These are phyloP conservation scores for Periplaneta americana DNA, from an alignment of 1,140 invertebrate species.

Conservation along the genomic window DNA sequence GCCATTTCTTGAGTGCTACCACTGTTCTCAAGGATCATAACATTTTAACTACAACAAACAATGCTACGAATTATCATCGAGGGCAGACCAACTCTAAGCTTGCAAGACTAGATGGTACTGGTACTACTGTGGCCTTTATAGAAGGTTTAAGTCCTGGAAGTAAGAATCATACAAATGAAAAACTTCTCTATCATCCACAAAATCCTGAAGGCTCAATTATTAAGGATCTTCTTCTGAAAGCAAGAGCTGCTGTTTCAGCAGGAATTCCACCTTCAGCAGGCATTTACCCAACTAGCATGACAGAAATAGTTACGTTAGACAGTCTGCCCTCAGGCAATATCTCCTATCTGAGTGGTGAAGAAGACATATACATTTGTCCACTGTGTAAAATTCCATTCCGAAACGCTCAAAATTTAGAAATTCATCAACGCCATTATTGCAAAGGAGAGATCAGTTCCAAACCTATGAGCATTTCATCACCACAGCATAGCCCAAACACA, in stretches of 20 bases:
- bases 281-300: neutral
- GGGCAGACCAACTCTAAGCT: neutral
- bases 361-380: slow-evolving; percentile 42
- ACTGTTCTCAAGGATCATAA: neutral
- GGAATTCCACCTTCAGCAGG: neutral
- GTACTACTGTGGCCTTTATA: neutral
- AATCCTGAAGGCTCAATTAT: slow-evolving; percentile 67
- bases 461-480: neutral
- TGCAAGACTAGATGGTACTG: neutral
- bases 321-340: neutral
- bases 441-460: slow-evolving; percentile 37
- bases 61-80: neutral
- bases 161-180: slow-evolving; percentile 1
- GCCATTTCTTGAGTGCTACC: neutral
- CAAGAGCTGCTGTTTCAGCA: slow-evolving; percentile 31
- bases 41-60: neutral
- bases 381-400: slow-evolving; percentile 58
- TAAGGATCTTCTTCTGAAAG: slow-evolving; percentile 75
- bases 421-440: slow-evolving; percentile 63
- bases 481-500: neutral
- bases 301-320: neutral
- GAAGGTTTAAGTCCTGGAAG: neutral
- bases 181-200: slow-evolving; percentile 9
- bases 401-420: slow-evolving; percentile 61
- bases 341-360: neutral